Evolutionary conservation across 2,888 invertebrate genomes (phyloP), one percentile per base, ranked within the genome.

Genomic region (Halocaridina rubra): DNA sequence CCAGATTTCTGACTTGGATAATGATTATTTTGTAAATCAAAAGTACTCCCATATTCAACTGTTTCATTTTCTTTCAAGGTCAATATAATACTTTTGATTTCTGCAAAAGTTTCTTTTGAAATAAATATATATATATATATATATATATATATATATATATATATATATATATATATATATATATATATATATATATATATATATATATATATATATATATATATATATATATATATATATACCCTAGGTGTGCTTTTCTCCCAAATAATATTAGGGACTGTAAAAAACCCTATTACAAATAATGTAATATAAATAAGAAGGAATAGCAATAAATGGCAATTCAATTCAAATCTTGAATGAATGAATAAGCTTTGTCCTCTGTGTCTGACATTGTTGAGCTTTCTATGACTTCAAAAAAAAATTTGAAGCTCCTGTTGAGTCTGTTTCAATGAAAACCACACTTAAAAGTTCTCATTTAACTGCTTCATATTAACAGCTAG

Each of bases 141-240:
- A 61, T 19, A 61, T 13, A 19, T 61, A 13, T 13, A 61, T 19
- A 61, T 13, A 13, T n/a, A 61, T 13, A 61, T n/a, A 61, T 19
- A 61, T 61, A 61, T 13, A 61, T 61, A 61, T 27, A 13, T 61
- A 61, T 19, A 61, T 19, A 69, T 29, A 24, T 69, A 24, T 2
- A 69, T 69, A 3, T 29, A 69, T 69, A 69, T 29, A 71, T 32
- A 71, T 71, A 71, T 32, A 30, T 32, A 71, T 32, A 30, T 32
- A 71, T 32, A 30, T 32, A 71, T 30, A 30, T 32, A 71, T 71
- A 3, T 71, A 71, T 32, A 30, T 71, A 71, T 32, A 30, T 71
- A 71, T 32, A 30, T 71, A 71, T 71, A 30, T 71, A 71, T 71
- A 30, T 71, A 71, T 71, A 30, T 71, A 71, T 71, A 30, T 71